A percentile compares a stretch with the other conserved stretches of the same genome.
Evolutionary conservation across 2,888 invertebrate species (phyloP).

Genomic region (Pocota personata): DNA sequence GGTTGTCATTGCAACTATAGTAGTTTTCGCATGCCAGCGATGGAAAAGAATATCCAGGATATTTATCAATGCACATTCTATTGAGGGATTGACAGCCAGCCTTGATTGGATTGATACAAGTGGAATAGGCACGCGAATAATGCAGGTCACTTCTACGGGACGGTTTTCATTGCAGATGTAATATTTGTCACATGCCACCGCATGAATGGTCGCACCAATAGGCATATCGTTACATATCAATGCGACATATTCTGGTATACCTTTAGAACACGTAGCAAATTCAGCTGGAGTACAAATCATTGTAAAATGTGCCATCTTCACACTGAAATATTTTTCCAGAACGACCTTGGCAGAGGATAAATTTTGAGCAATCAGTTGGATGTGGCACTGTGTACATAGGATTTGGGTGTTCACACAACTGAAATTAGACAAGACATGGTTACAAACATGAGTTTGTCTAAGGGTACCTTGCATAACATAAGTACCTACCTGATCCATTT

Average conservation of each 20-base stretch:
- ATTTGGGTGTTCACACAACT: conserved; percentile 23
- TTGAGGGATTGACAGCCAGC: conserved; percentile 66
- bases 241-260: not conserved
- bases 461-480: not conserved
- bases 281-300: not conserved
- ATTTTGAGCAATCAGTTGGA: conserved; percentile 39
- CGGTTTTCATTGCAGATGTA: conserved; percentile 63
- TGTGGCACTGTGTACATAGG: conserved; percentile 14
- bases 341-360: conserved; percentile 33
- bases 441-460: no score
- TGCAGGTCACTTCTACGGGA: conserved; percentile 47
- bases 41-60: conserved; percentile 53
- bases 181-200: conserved; percentile 40
- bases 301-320: conserved; percentile 1
- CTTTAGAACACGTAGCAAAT: not conserved
- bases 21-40: conserved; percentile 63
- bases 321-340: not conserved
- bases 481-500: conserved; percentile 25
- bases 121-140: no score
- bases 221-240: conserved; percentile 13
- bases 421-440: not conserved
- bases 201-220: no score
- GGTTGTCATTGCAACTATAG: conserved; percentile 48
- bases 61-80: conserved; percentile 65
- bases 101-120: conserved; percentile 55